These are phyloP conservation scores for Umimayanthus kanabou DNA, from an alignment of 92 coral and sea anemone genomes.

Conservation along the genomic window DNA sequence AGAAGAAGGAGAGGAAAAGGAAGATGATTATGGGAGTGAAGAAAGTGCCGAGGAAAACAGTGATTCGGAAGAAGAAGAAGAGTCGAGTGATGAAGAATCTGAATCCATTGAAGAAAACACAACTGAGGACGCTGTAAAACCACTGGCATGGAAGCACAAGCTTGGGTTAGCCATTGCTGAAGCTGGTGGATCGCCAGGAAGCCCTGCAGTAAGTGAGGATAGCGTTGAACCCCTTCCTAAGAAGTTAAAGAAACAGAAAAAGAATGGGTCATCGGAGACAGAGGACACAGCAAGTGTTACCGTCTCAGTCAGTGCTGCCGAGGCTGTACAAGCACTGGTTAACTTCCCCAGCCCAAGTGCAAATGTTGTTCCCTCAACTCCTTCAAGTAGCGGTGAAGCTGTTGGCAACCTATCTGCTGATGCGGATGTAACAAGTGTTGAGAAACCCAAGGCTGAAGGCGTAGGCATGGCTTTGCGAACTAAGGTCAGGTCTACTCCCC, in stretches of 20 bases:
- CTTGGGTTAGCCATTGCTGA: slow-evolving; percentile 23
- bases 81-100: slow-evolving; percentile 61
- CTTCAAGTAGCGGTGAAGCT: not conserved
- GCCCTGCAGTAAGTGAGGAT: slow-evolving; percentile 43
- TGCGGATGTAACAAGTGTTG: slow-evolving; percentile 19
- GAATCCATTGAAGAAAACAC: slow-evolving; percentile 42
- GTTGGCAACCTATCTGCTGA: not conserved
- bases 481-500: not conserved
- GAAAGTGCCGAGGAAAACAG: slow-evolving; percentile 63
- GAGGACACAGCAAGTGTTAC: slow-evolving; percentile 1
- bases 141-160: slow-evolving; percentile 33
- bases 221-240: not conserved
- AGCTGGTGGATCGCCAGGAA: slow-evolving; percentile 29
- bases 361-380: not conserved
- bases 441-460: slow-evolving; percentile 31
- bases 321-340: slow-evolving; percentile 36
- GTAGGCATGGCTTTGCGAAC: slow-evolving; percentile 35
- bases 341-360: slow-evolving; percentile 11
- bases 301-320: slow-evolving; percentile 41
- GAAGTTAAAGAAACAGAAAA: slow-evolving; percentile 28
- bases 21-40: slow-evolving; percentile 87
- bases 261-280: not conserved
- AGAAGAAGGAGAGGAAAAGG: slow-evolving; percentile 55
- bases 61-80: slow-evolving; percentile 61
- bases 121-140: slow-evolving; percentile 22